Base-by-base conservation (phyloP, 2,113 vertebrate genomes). In the Oostethus manadensis region DNA sequence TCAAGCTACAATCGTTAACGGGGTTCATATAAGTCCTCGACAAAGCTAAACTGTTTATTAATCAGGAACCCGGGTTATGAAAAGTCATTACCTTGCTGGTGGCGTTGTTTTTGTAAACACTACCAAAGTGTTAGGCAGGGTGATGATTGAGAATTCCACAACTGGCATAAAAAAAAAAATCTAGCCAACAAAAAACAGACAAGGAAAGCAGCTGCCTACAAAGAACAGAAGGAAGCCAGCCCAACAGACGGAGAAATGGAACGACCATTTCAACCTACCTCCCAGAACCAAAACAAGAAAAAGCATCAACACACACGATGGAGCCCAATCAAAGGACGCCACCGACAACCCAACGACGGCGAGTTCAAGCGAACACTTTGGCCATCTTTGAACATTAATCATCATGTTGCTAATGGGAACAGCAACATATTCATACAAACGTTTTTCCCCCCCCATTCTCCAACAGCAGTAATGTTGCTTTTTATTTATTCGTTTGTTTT, bases 21-120 rank as follows among this genome's bases (percentile, higher is more conserved):
- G 73, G 76, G 76, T 79, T 80, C 62, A 68, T 72, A 84, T 79
- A 85, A 35, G 62, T 76, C 70, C 83, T 80, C 79, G 76, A 79
- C 80, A 92, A 93, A 91, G 91, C 89, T 89, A n/a, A n/a, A n/a
- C n/a, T 92, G 89, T 93, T 85, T 83, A 86, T 80, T 88, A 85
- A 87, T 86, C 69, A 83, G 87, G 90, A 93, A 91, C 91, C 90
- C 90, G 92, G 92, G 89, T 93, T 93, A 91, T 91, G 90, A 93
- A 58, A 92, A 92, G 84, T 83, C 74, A 71, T 81, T 80, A 81
- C 82, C 83, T 79, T 81, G 66, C 87, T 86, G 84, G 82, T 86
- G 86, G 79, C 78, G 66, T 83, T 81, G 75, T 21, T 74, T 78
- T 70, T 83, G 86, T 84, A 88, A 88, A 87, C 84, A 89, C 85